Percentiles rank a stretch among this genome's conserved stretches.
phyloP scores from a whole-genome alignment of 2,797 vertebrate species.

The Aldrovandia affinis region DNA sequence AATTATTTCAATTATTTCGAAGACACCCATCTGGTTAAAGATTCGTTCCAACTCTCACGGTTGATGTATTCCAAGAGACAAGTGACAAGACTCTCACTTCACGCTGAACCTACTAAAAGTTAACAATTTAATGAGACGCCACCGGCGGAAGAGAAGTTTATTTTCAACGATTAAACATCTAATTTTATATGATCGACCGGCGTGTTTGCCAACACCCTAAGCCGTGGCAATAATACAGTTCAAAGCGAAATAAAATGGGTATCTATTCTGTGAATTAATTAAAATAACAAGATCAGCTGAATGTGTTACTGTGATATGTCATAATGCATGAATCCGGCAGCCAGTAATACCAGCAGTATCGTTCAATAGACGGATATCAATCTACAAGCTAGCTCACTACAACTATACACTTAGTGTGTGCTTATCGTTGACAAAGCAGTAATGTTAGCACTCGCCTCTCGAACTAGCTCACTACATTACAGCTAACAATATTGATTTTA shows the following conservation, averaged over 20 bases:
- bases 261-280: not conserved
- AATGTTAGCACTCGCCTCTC: too few relatives aligned
- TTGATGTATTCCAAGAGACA: too few relatives aligned
- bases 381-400: too few relatives aligned
- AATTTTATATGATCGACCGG: too few relatives aligned
- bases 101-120: not conserved
- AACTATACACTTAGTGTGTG: too few relatives aligned
- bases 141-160: not conserved
- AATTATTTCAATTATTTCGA: too few relatives aligned
- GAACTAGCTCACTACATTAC: too few relatives aligned
- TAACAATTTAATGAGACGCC: not conserved
- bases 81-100: not conserved
- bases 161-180: not conserved
- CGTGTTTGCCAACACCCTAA: not conserved
- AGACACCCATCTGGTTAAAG: not conserved
- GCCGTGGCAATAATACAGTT: not conserved
- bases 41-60: not conserved
- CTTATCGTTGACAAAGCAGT: too few relatives aligned
- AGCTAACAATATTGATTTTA: not conserved
- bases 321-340: not conserved
- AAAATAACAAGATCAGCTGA: not conserved
- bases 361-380: too few relatives aligned
- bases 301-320: not conserved
- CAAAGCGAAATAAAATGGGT: not conserved
- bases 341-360: too few relatives aligned